Evolutionary conservation across 2,888 invertebrate genomes (phyloP).

Genomic region (Vesta saturnalis): DNA sequence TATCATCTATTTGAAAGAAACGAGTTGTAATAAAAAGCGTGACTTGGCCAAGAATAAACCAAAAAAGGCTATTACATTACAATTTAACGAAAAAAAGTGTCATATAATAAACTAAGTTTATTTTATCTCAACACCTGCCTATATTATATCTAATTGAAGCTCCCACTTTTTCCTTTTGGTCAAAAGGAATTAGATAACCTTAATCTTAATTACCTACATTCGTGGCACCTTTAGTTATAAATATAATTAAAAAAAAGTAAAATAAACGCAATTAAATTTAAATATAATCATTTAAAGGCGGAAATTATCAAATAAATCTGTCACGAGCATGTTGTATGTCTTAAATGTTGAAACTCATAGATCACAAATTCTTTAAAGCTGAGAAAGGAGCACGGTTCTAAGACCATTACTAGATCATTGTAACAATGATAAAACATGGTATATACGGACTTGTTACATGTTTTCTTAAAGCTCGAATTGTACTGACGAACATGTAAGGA

Average conservation of each 20-base stretch:
- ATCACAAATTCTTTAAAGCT: constrained; percentile 40
- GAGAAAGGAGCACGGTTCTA: constrained; percentile 24
- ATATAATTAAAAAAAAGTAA: neutral
- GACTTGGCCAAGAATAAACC: neutral
- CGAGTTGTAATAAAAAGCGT: neutral
- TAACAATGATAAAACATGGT: constrained; percentile 43
- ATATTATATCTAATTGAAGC: neutral
- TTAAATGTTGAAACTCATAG: constrained; percentile 32
- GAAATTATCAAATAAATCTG: constrained; percentile 15
- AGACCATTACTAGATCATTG: constrained; percentile 44
- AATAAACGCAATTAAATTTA: constrained; percentile 3
- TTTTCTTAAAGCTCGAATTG: constrained; percentile 25
- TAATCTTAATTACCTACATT: constrained; percentile 4
- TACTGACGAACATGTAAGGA: constrained; percentile 42
- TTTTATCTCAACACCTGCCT: constrained; percentile 9
- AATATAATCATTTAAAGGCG: constrained; percentile 3
- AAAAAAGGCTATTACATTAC: neutral
- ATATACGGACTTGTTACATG: constrained; percentile 35
- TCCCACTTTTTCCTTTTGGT: neutral
- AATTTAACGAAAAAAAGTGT: neutral
- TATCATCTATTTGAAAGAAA: too few relatives aligned
- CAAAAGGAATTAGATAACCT: neutral
- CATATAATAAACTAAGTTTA: neutral
- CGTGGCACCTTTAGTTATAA: neutral
- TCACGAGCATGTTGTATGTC: constrained; percentile 13